Evolutionary conservation across 1,140 invertebrate species (phyloP), one percentile per base, ranked within the genome.

Genomic region (Plectus sambesii): DNA sequence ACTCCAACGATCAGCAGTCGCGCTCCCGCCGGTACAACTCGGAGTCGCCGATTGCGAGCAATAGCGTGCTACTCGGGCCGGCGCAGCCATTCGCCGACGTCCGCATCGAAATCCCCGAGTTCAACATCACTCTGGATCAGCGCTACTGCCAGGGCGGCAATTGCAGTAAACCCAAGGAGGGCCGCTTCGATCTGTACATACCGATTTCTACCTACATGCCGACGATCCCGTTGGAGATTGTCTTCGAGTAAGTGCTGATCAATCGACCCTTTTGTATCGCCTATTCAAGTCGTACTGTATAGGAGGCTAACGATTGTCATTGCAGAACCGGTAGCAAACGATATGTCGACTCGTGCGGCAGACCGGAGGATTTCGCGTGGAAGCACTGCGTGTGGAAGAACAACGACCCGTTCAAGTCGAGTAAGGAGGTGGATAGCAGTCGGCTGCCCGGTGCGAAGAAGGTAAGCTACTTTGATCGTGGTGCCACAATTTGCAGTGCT

Each of bases 171-270:
- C 29, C 44, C 20, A 51, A 42, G 19, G n/a, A n/a, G n/a, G 66
- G 66, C 3, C 44, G 43, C n/a, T 67, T 56, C 58, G 60, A 60
- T 47, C 44, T 67, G 15, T 69, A 58, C 46, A 42, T 67, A 12
- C 64, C 64, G n/a, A 48, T 67, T 5, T 58, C 60, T n/a, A 46
- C 54, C n/a, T 53, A 56, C 30, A 42, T 66, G 35, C 55, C 61
- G 8, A 68, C 63, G 17, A 47, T 57, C 30, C 52, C 60, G 1
- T 3, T 67, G n/a, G 40, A 51, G 24, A 25, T 67, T n/a, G 29
- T 46, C 35, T 53, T 66, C 23, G 59, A 19, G 63, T 66, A 51
- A 48, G 60, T 29, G 37, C 2, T 2, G 5, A n/a, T 15, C 25
- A 8, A 5, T 3, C 9, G 24, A 5, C 2, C 12, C 44, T 5